Evolutionary conservation across 2,888 invertebrate genomes (phyloP).

Genomic region (Acrocera orbiculus): DNA sequence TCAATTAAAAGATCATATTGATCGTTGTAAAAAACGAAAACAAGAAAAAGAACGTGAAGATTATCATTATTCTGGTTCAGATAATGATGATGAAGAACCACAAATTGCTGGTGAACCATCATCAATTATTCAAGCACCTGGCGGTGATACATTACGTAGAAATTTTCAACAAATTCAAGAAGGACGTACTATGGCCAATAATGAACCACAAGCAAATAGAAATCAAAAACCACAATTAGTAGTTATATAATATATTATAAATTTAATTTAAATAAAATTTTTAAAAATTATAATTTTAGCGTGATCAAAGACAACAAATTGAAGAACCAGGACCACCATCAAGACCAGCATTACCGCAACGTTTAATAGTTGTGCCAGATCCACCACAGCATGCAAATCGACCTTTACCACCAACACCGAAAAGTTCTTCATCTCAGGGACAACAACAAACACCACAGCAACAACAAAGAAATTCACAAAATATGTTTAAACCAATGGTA

Average conservation of each 20-base stretch:
- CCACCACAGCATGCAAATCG: slow-evolving; percentile 47
- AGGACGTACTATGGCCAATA: slow-evolving; percentile 42
- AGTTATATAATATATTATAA: slow-evolving; percentile 17
- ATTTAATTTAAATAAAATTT: not conserved
- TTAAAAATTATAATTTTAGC: slow-evolving; percentile 13
- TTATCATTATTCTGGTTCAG: slow-evolving; percentile 84
- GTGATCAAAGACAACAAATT: slow-evolving; percentile 30
- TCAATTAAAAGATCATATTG: slow-evolving; percentile 98
- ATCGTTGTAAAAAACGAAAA: slow-evolving; percentile 88
- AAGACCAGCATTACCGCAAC: slow-evolving; percentile 74
- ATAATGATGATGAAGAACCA: slow-evolving; percentile 90
- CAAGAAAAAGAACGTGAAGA: slow-evolving; percentile 69
- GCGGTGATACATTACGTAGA: slow-evolving; percentile 86
- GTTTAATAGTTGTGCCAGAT: slow-evolving; percentile 82
- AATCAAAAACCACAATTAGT: slow-evolving; percentile 32
- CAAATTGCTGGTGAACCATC: slow-evolving; percentile 87
- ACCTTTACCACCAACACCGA: slow-evolving; percentile 70
- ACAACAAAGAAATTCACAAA: slow-evolving; percentile 66
- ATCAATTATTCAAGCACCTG: slow-evolving; percentile 71
- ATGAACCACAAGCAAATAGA: slow-evolving; percentile 42
- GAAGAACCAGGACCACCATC: slow-evolving; percentile 77
- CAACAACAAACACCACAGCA: slow-evolving; percentile 37
- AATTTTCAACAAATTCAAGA: slow-evolving; percentile 98
- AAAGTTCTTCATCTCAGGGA: slow-evolving; percentile 38
- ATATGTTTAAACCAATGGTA: slow-evolving; percentile 80